Conservation (phyloP, 2,888 invertebrate species). For the Rhagonycha lutea region DNA sequence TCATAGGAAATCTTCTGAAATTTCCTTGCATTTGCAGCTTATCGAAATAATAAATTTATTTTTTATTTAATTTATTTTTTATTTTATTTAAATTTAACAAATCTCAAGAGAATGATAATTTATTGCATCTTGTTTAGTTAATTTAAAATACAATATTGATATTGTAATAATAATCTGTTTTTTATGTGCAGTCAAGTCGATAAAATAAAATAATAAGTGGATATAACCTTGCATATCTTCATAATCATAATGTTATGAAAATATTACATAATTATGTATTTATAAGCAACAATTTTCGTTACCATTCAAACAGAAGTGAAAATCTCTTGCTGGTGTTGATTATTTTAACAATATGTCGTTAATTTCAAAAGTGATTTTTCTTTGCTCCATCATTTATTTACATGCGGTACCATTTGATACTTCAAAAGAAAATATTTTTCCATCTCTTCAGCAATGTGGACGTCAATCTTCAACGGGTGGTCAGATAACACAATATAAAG, state of each 20-base stretch:
- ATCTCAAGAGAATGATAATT: too few relatives aligned
- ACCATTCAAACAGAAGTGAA: background rate
- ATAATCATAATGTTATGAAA: background rate
- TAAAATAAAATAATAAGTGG: background rate
- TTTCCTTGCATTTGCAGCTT: too few relatives aligned
- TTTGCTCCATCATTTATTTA: background rate
- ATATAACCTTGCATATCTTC: background rate
- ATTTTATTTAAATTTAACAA: too few relatives aligned
- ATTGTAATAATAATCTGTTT: too few relatives aligned
- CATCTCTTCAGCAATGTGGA: background rate
- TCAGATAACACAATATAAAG: background rate
- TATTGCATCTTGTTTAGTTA: too few relatives aligned
- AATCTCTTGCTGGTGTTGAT: background rate
- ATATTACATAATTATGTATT: background rate
- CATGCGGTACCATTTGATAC: background rate
- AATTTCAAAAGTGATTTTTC: background rate
- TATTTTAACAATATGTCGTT: background rate
- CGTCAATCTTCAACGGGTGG: background rate
- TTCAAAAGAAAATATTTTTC: background rate
- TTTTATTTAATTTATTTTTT: too few relatives aligned
- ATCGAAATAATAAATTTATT: too few relatives aligned
- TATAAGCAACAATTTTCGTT: background rate
- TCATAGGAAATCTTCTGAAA: too few relatives aligned
- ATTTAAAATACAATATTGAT: too few relatives aligned
- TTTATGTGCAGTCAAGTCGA: background rate